phyloP scores from a whole-genome alignment of 92 coral and sea anemone species.

The Desmophyllum pertusum region DNA sequence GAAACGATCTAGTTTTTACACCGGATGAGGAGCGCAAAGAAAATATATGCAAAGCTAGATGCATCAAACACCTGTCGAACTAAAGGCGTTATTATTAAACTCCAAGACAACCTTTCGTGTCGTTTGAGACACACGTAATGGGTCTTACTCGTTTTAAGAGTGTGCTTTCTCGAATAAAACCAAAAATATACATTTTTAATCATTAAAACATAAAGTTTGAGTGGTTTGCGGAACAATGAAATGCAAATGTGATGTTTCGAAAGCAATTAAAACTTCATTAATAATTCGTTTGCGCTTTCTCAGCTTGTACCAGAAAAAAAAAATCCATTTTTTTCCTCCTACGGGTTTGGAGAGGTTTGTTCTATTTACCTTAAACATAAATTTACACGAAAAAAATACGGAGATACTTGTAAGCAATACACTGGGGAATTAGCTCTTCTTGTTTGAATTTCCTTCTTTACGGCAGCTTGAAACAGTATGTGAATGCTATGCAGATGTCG shows the following conservation, averaged over 20 bases:
- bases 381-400: background rate
- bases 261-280: conserved; percentile 35
- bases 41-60: too few relatives aligned
- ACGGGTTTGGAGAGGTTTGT: background rate
- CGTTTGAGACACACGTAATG: background rate
- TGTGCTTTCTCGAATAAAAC: background rate
- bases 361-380: background rate
- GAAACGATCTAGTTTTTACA: background rate
- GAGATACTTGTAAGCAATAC: background rate
- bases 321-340: background rate
- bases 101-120: background rate
- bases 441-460: background rate
- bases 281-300: conserved; percentile 40
- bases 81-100: background rate
- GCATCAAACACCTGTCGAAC: background rate
- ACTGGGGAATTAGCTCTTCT: background rate
- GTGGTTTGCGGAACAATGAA: background rate
- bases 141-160: background rate
- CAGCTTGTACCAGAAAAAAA: background rate
- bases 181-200: background rate
- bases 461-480: conserved; percentile 5
- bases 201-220: background rate
- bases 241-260: conserved; percentile 31
- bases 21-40: background rate
- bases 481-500: conserved; percentile 11